Evolutionary conservation across 2,888 invertebrate species (phyloP), one percentile per base, ranked within the genome.

Genomic region (Caenorhabditis wallacei): DNA sequence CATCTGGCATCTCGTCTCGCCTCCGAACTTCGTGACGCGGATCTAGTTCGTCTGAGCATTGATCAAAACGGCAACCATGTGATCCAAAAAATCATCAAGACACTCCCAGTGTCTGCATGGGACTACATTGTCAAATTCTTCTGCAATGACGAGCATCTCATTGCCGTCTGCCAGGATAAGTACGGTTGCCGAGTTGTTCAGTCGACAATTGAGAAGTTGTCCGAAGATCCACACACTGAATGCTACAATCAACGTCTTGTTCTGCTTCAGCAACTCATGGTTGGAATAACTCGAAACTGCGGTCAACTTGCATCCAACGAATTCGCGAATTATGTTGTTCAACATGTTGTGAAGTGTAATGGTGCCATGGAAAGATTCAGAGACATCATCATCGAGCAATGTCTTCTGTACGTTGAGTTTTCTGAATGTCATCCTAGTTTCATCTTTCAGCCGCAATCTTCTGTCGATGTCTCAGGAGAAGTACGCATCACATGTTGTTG

Each of bases 31-130:
- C 71, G 72, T 13, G 75, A 80, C 8, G 46, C 81, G 0, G 88
- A 88, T 74, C 72, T 85, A 8, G 84, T 85, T 20, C 80, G 68
- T 3, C 78, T 90, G 22, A 82, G 87, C 43, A 82, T 85, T 48
- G 89, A 91, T 61, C 90, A 89, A 69, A 90, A 89, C 61, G 90
- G 88, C 46, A 89, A 88, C 35, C 90, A 90, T 66, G 89, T 90
- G 40, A 82, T 91, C 59, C 90, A 90, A 76, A 88, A 89, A 54
- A 87, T 87, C 54, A 80, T 87, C 69, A 81, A 85, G 53, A 75
- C 79, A 3, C 76, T 87, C n/a, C 84, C 85, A 20, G 54, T 85
- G 18, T 51, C 80, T 7, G 69, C 80, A 5, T 87, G 87, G 87
- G 40, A 74, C 16, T 85, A 82, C 43, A 54, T 85, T 20, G 74